Evolutionary conservation across 2,113 vertebrate species (phyloP).

Genomic region (Onychostoma macrolepis): DNA sequence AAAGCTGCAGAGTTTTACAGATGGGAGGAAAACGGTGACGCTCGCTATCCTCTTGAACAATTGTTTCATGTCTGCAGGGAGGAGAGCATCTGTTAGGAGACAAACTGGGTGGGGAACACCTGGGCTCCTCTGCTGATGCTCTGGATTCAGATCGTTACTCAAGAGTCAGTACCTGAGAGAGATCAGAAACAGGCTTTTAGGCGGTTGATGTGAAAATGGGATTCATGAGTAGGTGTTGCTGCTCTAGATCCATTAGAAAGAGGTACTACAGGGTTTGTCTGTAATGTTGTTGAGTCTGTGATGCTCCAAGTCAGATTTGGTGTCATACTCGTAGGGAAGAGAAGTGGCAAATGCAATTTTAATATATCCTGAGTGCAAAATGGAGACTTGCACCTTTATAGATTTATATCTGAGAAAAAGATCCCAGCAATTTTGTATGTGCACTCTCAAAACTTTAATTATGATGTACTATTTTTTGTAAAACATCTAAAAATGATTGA

Average conservation of each 20-base stretch:
- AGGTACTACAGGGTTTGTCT: not conserved
- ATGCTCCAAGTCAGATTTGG: not conserved
- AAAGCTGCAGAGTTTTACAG: not conserved
- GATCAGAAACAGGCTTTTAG: not conserved
- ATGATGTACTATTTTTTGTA: too few species aligned
- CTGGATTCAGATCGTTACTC: constrained; percentile 23
- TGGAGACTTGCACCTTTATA: not conserved
- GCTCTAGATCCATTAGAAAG: not conserved
- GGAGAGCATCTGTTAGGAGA: constrained; percentile 32
- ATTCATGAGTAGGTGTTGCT: not conserved
- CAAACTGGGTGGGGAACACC: constrained; percentile 17
- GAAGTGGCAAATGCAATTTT: not conserved
- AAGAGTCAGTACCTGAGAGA: constrained; percentile 9
- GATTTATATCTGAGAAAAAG: too few species aligned
- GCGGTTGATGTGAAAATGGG: not conserved
- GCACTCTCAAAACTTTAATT: not conserved
- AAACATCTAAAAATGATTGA: too few species aligned
- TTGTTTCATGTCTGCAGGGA: constrained; percentile 17
- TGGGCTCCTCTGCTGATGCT: constrained; percentile 3
- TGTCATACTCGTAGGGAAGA: not conserved
- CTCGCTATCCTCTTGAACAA: constrained; percentile 4
- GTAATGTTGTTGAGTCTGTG: not conserved
- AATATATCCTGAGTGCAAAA: not conserved
- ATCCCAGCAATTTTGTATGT: not conserved
- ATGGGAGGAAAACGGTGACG: constrained; percentile 1